Evolutionary conservation across 2,113 vertebrate species (phyloP).

Genomic region (human): GRCh38 chr1:17931001-17931500

Average conservation of each 20-base stretch:
- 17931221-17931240: not conserved
- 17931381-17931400: not conserved
- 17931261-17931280: not conserved
- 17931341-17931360: not conserved
- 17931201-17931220: too few species aligned
- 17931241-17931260: not conserved
- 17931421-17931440: too few species aligned
- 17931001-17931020: accelerated
- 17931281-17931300: not conserved
- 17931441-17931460: not conserved
- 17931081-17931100: not conserved
- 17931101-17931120: accelerated
- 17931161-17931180: not conserved
- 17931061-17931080: too few species aligned
- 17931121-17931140: not conserved
- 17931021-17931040: accelerated
- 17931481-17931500: not conserved
- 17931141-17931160: not conserved
- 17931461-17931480: not conserved
- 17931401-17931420: too few species aligned
- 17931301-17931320: not conserved
- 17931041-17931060: accelerated
- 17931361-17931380: too few species aligned
- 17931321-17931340: accelerated
- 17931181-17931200: not conserved